Conservation (phyloP, 2,888 invertebrate species). For the Drosophila bunnanda region DNA sequence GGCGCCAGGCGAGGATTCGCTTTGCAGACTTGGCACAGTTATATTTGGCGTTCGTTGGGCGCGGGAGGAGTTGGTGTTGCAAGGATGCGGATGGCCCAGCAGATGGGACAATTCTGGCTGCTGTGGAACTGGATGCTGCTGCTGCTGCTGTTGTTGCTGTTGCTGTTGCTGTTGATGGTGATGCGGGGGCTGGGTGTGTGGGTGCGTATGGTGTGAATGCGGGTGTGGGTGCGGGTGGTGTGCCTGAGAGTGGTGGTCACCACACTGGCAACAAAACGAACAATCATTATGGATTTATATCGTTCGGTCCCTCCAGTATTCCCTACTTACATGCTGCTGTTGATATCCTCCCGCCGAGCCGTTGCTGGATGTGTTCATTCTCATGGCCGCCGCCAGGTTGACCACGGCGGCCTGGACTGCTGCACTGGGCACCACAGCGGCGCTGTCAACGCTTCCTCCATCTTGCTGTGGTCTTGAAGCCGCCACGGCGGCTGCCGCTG, state of each 20-base stretch:
- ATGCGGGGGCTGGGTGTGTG: constrained; percentile 10
- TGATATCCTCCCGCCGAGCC: constrained; percentile 36
- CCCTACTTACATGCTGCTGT: constrained; percentile 60
- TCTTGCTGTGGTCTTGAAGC: constrained; percentile 59
- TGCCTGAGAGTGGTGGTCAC: constrained; percentile 25
- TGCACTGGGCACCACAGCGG: constrained; percentile 73
- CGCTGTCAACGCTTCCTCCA: constrained; percentile 79
- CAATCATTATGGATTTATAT: not conserved
- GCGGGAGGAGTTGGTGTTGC: constrained; percentile 69
- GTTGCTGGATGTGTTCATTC: constrained; percentile 85
- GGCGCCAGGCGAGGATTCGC: constrained; percentile 76
- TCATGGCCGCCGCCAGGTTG: constrained; percentile 91
- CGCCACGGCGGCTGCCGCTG: constrained; percentile 83
- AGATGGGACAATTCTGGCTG: constrained; percentile 59
- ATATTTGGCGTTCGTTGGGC: constrained; percentile 74
- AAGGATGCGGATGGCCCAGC: constrained; percentile 35
- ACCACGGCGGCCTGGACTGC: constrained; percentile 91
- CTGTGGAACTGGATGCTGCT: constrained; percentile 29
- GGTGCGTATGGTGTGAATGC: constrained; percentile 17
- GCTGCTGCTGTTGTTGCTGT: constrained; percentile 24
- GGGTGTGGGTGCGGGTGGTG: constrained; percentile 18
- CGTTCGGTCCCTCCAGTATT: too few species aligned
- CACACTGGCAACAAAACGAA: constrained; percentile 17
- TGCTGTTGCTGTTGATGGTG: constrained; percentile 49
- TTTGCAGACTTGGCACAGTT: constrained; percentile 61